Evolutionary conservation across 2,888 invertebrate genomes (phyloP), one percentile per base, ranked within the genome.

Genomic region (Meghimatium bilineatum): DNA sequence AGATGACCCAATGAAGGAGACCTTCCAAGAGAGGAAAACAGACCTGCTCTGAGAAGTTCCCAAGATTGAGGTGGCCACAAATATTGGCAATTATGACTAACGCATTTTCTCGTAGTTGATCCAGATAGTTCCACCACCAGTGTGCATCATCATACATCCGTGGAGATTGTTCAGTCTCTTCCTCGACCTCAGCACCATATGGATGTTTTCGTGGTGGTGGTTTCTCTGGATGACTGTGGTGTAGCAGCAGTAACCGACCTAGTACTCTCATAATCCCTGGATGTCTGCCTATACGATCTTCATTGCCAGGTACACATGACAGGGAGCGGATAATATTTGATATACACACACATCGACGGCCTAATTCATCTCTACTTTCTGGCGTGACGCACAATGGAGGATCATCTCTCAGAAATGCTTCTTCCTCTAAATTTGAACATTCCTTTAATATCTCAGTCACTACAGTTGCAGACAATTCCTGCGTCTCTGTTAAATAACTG

Each of bases 251-350:
- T 90, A 99, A 94, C 93, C 97, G 97, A 87, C 99, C 99, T 77
- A 99, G 95, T 74, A 99, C 95, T 91, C 96, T 96, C 88, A 99
- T 95, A 94, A 99, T 97, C 78, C 97, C 96, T 66, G 96, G 95
- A 92, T 97, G 97, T 92, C 96, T 96, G 82, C 97, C 96, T 90
- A 95, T 89, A 83, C 93, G 90, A 29, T 86, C 84, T 85, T 99
- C 99, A 94, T 99, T 99, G 90, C 98, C 98, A 85, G 99, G 98
- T 93, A 99, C 97, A 95, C 99, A 99, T 3, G 99, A 98, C 92
- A 99, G 95, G 93, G 98, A 99, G 91, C 99, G 96, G 89, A 99
- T 95, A 91, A 99, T 97, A 94, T 98, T 99, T 82, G 99, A 98
- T 86, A 99, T 95, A 93, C 97, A 97, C 86, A 99, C 96, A 94